phyloP scores from a whole-genome alignment of 2,797 vertebrate species.

The Gambelia wislizenii region DNA sequence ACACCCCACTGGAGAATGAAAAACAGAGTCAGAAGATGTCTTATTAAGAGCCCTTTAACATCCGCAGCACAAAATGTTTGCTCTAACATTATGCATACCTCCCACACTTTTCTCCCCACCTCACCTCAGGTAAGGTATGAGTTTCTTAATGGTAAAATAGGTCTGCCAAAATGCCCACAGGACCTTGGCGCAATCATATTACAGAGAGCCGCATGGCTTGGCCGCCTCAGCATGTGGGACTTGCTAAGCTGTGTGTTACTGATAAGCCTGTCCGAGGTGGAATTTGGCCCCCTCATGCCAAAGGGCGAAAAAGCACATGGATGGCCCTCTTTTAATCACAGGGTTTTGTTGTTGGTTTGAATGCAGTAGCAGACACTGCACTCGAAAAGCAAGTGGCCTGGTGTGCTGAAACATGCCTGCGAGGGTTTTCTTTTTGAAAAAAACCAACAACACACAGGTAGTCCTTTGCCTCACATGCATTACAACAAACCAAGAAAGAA shows the following conservation, averaged over 20 bases:
- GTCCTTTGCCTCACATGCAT: neutral
- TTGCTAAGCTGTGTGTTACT: constrained; percentile 11
- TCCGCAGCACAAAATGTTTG: no score
- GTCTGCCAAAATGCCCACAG: neutral
- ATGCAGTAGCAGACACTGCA: neutral
- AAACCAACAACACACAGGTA: neutral
- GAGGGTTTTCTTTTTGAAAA: neutral
- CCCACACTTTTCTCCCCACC: no score
- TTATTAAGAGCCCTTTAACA: neutral
- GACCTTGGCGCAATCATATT: neutral
- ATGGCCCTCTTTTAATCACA: neutral
- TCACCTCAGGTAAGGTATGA: neutral
- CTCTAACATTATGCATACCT: neutral
- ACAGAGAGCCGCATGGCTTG: neutral
- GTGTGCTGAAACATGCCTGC: neutral
- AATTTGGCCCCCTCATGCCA: neutral
- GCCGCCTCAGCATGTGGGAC: no score
- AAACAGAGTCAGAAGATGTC: neutral
- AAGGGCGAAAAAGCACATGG: neutral
- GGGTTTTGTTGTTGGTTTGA: neutral
- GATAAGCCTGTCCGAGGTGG: constrained; percentile 13
- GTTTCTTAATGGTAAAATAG: neutral
- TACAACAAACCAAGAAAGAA: neutral
- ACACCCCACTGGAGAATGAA: no score
- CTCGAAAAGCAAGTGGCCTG: constrained; percentile 2